Conservation (phyloP, 2,797 vertebrate genomes). For the Craterocephalus amniculus region DNA sequence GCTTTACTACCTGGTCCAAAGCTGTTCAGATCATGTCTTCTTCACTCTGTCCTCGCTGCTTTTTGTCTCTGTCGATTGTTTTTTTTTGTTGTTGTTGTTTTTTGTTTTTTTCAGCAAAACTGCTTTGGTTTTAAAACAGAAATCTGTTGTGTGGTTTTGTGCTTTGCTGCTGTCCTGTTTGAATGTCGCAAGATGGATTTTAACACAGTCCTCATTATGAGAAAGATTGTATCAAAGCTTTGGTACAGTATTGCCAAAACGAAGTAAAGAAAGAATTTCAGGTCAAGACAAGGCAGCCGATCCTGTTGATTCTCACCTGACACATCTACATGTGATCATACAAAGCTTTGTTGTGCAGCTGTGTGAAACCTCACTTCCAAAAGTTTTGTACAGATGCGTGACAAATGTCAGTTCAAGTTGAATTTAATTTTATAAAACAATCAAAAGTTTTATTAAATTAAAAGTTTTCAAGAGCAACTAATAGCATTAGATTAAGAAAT, state of each 20-base stretch:
- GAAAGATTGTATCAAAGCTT: slow-evolving; percentile 3
- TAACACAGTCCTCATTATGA: neutral
- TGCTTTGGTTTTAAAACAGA: slow-evolving; percentile 22
- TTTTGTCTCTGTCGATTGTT: slow-evolving; percentile 20
- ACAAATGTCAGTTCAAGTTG: neutral
- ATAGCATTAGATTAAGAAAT: neutral
- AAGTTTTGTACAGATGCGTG: neutral
- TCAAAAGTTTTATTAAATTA: neutral
- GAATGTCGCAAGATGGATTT: neutral
- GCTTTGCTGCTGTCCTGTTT: slow-evolving; percentile 28
- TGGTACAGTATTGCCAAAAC: neutral
- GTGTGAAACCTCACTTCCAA: neutral
- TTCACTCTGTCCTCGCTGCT: slow-evolving; percentile 34
- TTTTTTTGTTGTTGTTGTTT: too few species aligned
- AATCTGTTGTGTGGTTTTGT: slow-evolving; percentile 11
- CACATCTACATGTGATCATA: neutral
- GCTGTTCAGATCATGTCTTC: slow-evolving; percentile 49
- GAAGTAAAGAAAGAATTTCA: slow-evolving; percentile 2
- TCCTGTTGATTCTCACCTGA: neutral
- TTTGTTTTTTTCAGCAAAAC: slow-evolving; percentile 9
- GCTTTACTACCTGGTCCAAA: neutral
- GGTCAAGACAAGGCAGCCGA: neutral
- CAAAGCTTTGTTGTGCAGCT: neutral
- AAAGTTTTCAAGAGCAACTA: neutral
- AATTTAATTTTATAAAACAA: neutral